Percentiles rank a stretch among this genome's conserved stretches.
Conservation (phyloP, 2,113 vertebrate species). For the Progne subis region DNA sequence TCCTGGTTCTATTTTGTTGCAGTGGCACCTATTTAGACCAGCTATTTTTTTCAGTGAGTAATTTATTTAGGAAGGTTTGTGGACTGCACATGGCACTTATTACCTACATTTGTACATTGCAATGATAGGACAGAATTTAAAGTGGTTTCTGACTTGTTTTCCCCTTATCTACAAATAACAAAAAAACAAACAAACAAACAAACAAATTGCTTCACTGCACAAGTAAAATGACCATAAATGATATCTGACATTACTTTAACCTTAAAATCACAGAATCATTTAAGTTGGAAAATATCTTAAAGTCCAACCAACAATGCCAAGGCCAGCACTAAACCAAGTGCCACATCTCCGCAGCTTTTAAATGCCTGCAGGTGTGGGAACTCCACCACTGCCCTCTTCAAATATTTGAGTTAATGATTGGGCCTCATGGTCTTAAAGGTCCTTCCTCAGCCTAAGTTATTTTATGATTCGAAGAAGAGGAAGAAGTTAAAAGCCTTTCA, state of each 20-base stretch:
- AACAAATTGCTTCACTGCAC: background rate
- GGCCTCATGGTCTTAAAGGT: background rate
- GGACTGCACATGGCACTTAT: background rate
- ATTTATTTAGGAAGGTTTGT: background rate
- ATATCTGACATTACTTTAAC: background rate
- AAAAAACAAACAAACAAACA: background rate
- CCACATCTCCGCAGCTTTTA: background rate
- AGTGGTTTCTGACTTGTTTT: background rate
- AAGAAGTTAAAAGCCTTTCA: background rate
- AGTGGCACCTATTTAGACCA: background rate
- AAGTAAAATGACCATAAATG: background rate
- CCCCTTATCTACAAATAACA: background rate
- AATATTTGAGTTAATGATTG: background rate
- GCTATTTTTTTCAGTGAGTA: background rate
- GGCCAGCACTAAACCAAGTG: background rate
- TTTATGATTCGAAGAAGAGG: background rate
- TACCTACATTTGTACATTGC: background rate
- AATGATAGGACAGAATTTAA: background rate
- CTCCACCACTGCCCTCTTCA: background rate
- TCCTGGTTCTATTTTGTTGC: background rate
- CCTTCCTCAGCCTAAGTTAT: background rate
- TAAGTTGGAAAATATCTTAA: background rate
- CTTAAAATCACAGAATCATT: background rate
- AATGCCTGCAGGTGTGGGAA: background rate
- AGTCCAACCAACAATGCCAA: background rate